Base-by-base conservation (phyloP, 2,888 invertebrate genomes). In the Lycophotia porphyrea region DNA sequence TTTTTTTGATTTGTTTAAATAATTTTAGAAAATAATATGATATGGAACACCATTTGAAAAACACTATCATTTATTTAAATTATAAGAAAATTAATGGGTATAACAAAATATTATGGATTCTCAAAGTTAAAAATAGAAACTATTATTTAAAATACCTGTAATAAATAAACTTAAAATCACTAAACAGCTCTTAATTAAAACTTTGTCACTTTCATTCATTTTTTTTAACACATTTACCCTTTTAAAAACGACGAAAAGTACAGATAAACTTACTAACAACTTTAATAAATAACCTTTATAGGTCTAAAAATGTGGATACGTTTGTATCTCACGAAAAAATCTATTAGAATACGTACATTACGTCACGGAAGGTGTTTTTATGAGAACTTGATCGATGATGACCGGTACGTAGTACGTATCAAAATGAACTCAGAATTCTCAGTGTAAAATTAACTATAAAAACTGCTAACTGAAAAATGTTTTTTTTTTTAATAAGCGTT, bases 321-420 rank as follows among this genome's bases (percentile, higher is more conserved):
- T 76, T 82, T 52, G 61, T n/a, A 39, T 63, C 36, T 27, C 65
- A 24, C 34, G 18, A 49, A 31, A 42, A 44, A 65, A 61, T 11
- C 0, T 49, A 58, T 64, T 63, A 31, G 55, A 85, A 61, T 82
- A 82, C 18, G 31, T 63, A 34, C 2, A 63, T 74, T 66, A 63
- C 64, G 39, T 65, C 47, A 71, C n/a, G 24, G 21, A 0, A 13
- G 21, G 21, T 47, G 65, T 52, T 76, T 85, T 76, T 82, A 82
- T 73, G 64, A 34, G 64, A 68, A 73, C 49, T 85, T 85, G 72
- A 82, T 52, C 47, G 27, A n/a, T 34, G 47, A 70, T 85, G 77
- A 67, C 82, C 67, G 34, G 71, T 66, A 49, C n/a, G n/a, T n/a
- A n/a, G n/a, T 9, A 36, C 34, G 0, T 9, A 64, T 24, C 34